phyloP scores from a whole-genome alignment of 2,888 invertebrate genomes.

The Anoplius nigerrimus region DNA sequence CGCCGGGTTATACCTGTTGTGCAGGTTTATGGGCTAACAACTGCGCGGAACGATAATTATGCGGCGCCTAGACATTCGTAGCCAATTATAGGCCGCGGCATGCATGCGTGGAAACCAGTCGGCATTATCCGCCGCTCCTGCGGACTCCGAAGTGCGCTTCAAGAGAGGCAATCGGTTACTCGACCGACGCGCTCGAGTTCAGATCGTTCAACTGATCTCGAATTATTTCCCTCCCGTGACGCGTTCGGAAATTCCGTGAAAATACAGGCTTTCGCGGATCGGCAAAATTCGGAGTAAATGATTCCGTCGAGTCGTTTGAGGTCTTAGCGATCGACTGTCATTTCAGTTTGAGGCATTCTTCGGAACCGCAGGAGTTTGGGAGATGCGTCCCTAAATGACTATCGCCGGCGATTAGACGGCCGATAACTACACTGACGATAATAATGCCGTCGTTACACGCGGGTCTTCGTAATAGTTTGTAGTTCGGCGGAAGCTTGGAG shows the following conservation, averaged over 20 bases:
- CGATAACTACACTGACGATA: neutral
- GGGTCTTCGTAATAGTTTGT: neutral
- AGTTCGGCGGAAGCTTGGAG: constrained; percentile 1
- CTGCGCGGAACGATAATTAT: constrained; percentile 42
- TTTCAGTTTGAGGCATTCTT: neutral
- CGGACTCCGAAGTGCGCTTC: too few relatives aligned
- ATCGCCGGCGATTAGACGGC: neutral
- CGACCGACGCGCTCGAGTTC: too few relatives aligned
- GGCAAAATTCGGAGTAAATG: too few relatives aligned
- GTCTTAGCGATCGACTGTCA: neutral
- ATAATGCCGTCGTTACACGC: constrained; percentile 1
- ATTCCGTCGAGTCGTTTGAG: too few relatives aligned
- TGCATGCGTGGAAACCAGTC: neutral
- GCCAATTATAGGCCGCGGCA: constrained; percentile 2
- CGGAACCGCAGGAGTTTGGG: neutral
- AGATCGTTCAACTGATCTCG: too few relatives aligned
- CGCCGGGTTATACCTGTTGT: constrained; percentile 6
- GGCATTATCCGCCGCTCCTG: too few relatives aligned
- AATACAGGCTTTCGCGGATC: too few relatives aligned
- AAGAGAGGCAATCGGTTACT: too few relatives aligned
- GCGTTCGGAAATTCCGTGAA: too few relatives aligned
- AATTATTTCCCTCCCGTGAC: too few relatives aligned
- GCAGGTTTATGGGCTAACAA: constrained; percentile 16
- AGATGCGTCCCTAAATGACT: constrained; percentile 4
- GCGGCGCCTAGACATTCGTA: constrained; percentile 31